Evolutionary conservation across 2,797 vertebrate genomes (phyloP), one percentile per base, ranked within the genome.

Genomic region (Intellagama lesueurii): DNA sequence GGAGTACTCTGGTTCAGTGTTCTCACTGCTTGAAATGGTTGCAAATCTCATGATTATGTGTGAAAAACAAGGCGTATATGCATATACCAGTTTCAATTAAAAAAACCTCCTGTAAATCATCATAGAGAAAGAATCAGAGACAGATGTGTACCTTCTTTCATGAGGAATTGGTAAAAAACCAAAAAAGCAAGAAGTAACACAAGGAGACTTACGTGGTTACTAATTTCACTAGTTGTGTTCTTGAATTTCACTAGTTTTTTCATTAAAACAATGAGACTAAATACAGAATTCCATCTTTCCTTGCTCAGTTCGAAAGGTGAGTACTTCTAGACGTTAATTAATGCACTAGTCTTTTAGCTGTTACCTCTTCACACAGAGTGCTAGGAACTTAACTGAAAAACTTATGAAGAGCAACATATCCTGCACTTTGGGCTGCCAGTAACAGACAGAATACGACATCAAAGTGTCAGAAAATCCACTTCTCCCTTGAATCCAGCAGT

Each of bases 71-170:
- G 40, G 40, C 40, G 44, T 26, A 9, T 73, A 73, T 75, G 14
- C 32, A 60, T 75, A 75, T 75, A 17, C 66, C 87, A 89, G 64
- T 84, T 35, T 75, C 19, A 79, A 84, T 56, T 24, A 35, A 81
- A 93, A 90, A 87, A 17, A 14, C 91, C 91, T 79, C 22, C 87
- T 91, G 87, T 1, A 40, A 88, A 89, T 87, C 80, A 56, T 72
- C 12, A 56, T 7, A 56, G 12, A 14, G 52, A 83, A 83, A 84
- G 47, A 70, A 78, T 44, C 64, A 83, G 56, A 44, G 9, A 70
- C 2, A 72, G 17, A 28, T 26, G 52, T 26, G 1, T 14, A 70
- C 44, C 35, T 86, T 89, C 89, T 5, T 40, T 89, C 87, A 90
- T 68, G 81, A 87, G 78, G 19, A 52, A 92, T 12, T 82, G 89